Percentiles rank a stretch among this genome's conserved stretches.
Evolutionary conservation across 2,888 invertebrate species (phyloP).

Genomic region (Ectemnius continuus): DNA sequence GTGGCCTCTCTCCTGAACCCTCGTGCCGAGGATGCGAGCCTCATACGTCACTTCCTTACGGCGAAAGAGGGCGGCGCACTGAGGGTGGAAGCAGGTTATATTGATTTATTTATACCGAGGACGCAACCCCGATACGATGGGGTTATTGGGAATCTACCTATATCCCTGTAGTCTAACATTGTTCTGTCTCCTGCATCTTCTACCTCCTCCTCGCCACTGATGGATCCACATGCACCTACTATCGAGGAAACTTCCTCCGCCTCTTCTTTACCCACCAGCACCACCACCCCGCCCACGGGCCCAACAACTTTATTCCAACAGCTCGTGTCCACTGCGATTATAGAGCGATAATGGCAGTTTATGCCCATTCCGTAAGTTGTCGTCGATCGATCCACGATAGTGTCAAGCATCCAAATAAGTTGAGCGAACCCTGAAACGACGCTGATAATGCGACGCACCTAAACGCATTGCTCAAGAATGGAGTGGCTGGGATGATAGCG

Average conservation of each 20-base stretch:
- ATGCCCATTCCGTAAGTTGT: background rate
- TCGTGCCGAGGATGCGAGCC: slow-evolving; percentile 64
- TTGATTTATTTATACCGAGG: slow-evolving; percentile 76
- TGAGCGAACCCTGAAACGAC: slow-evolving; percentile 17
- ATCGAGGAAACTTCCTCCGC: background rate
- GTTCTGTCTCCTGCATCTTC: background rate
- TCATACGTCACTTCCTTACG: slow-evolving; percentile 74
- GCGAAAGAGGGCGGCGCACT: slow-evolving; percentile 62
- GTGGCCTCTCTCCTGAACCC: slow-evolving; percentile 65
- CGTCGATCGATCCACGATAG: background rate
- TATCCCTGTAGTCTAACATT: slow-evolving; percentile 49
- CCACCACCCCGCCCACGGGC: background rate
- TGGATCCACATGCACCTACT: slow-evolving; percentile 13
- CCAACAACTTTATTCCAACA: slow-evolving; percentile 1
- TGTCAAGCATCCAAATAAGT: background rate
- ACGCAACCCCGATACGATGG: slow-evolving; percentile 64
- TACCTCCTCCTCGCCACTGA: slow-evolving; percentile 12
- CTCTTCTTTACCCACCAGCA: background rate
- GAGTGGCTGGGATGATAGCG: background rate
- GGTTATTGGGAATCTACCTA: slow-evolving; percentile 72
- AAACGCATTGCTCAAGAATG: too few relatives aligned
- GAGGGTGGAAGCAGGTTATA: slow-evolving; percentile 69
- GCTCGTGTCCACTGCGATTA: background rate
- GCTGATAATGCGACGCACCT: background rate
- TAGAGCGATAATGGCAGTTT: background rate